These are phyloP conservation scores for Synanthedon tipuliformis DNA, from an alignment of 2,888 invertebrate genomes.

Conservation along the genomic window DNA sequence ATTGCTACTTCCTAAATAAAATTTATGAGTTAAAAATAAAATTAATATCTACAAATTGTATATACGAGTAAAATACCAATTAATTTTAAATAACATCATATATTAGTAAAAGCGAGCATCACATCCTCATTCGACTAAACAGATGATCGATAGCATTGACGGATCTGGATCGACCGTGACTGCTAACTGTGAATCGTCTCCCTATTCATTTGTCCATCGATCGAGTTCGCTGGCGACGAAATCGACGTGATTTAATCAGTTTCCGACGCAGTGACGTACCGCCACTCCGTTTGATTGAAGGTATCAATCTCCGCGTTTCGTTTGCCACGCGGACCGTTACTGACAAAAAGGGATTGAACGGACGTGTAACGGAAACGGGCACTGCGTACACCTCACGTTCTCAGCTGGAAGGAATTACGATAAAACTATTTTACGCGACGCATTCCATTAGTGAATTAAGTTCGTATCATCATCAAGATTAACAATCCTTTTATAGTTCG, in stretches of 20 bases:
- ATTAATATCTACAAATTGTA: too few species aligned
- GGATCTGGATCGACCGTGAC: slow-evolving; percentile 52
- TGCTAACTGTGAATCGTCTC: slow-evolving; percentile 43
- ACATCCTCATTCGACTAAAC: slow-evolving; percentile 6
- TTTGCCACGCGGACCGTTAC: slow-evolving; percentile 60
- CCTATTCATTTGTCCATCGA: slow-evolving; percentile 44
- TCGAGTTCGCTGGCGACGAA: slow-evolving; percentile 30
- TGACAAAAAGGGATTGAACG: slow-evolving; percentile 59
- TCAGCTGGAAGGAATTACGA: slow-evolving; percentile 57
- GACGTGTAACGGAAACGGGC: slow-evolving; percentile 61
- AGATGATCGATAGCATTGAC: slow-evolving; percentile 29
- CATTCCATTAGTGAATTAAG: slow-evolving; percentile 46
- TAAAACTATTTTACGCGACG: slow-evolving; percentile 35
- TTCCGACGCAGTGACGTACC: slow-evolving; percentile 48
- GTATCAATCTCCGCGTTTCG: slow-evolving; percentile 63
- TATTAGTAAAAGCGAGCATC: too few species aligned
- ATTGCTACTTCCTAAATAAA: too few species aligned
- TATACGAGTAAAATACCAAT: too few species aligned
- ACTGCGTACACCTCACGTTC: slow-evolving; percentile 52
- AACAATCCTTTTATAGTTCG: slow-evolving; percentile 21
- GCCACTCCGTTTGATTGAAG: slow-evolving; percentile 57
- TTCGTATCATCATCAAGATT: slow-evolving; percentile 29
- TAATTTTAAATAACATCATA: too few species aligned
- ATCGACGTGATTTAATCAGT: slow-evolving; percentile 67
- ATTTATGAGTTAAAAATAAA: too few species aligned